Base-by-base conservation (phyloP, 2,113 vertebrate species). In the Bothrops jararaca region DNA sequence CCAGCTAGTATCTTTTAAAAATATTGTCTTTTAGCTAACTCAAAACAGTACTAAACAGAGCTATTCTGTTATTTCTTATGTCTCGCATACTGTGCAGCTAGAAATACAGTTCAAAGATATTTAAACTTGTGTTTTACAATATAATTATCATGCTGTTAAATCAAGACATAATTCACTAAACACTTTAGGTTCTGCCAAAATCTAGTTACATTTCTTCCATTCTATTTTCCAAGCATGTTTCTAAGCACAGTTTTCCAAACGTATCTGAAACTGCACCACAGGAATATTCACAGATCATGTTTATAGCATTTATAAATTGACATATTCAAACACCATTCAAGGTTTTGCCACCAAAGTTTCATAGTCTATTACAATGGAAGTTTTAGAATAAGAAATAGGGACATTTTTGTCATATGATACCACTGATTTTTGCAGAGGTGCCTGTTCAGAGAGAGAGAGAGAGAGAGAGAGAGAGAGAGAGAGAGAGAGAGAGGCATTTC, bases 401-500 rank as follows among this genome's bases (percentile, higher is more conserved):
- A 52, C n/a, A 45, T 54, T 42, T 92, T 86, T 22, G 12, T 5
- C 24, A 58, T 34, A 29, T 45, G 26, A 42, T 34, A 86, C 69
- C 13, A 74, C n/a, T 18, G 45, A 20, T 8, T 48, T 24, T 26
- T 53, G 1, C 87, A 94, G 93, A 95, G 92, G 53, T 93, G 74
- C 53, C 85, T 97, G 94, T 45, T 42, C 42, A 42, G 45, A 48
- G 6, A 48, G 45, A 48, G 6, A 48, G 45, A 48, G 6, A 48
- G 48, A 48, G 6, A 48, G 48, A 48, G 6, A 48, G 48, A 48
- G 6, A 48, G 48, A 48, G 6, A 48, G 48, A 48, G 6, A 48
- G 48, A 48, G 1, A 48, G 48, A 48, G 6, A 48, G 48, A 48
- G 4, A 48, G 96, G 95, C 97, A 98, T 97, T 96, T 95, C 60